A percentile compares a stretch with the other conserved stretches of the same genome.
Conservation (phyloP, 2,888 invertebrate genomes). For the Metopia argyrocephala region DNA sequence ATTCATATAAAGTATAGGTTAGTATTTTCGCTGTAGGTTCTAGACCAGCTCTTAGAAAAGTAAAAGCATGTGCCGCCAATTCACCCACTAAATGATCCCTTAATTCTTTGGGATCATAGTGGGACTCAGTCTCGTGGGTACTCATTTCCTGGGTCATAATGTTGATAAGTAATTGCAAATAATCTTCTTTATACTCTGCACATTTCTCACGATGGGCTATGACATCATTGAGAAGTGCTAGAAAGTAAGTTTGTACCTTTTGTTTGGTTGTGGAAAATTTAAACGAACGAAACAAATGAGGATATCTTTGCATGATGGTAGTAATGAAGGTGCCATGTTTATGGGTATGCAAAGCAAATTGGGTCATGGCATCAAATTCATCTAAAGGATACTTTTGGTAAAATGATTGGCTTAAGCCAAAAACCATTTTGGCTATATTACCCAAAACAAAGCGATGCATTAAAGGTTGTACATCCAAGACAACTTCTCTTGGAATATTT, state of each 20-base stretch:
- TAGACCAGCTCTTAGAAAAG: conserved; percentile 80
- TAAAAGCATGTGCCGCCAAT: conserved; percentile 75
- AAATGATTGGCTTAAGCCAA: conserved; percentile 69
- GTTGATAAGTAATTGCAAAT: conserved; percentile 81
- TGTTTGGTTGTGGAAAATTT: conserved; percentile 69
- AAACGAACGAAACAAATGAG: conserved; percentile 70
- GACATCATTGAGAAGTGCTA: conserved; percentile 68
- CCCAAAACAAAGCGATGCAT: conserved; percentile 72
- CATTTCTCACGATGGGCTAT: conserved; percentile 68
- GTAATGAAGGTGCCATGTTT: conserved; percentile 70
- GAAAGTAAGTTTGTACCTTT: conserved; percentile 70
- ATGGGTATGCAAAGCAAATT: conserved; percentile 69
- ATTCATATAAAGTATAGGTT: conserved; percentile 78
- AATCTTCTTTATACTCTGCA: conserved; percentile 78
- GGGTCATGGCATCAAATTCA: conserved; percentile 73
- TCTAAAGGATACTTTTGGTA: conserved; percentile 69
- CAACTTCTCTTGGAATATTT: conserved; percentile 72
- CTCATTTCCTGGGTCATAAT: conserved; percentile 76
- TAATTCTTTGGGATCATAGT: conserved; percentile 67
- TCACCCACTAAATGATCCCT: conserved; percentile 72
- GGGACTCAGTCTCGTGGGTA: conserved; percentile 71
- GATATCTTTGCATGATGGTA: conserved; percentile 70
- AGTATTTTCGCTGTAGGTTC: conserved; percentile 84
- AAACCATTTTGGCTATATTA: conserved; percentile 71
- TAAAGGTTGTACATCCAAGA: conserved; percentile 72